These are phyloP conservation scores for Nothobranchius furzeri DNA, from an alignment of 2,113 vertebrate genomes.

Conservation along the genomic window DNA sequence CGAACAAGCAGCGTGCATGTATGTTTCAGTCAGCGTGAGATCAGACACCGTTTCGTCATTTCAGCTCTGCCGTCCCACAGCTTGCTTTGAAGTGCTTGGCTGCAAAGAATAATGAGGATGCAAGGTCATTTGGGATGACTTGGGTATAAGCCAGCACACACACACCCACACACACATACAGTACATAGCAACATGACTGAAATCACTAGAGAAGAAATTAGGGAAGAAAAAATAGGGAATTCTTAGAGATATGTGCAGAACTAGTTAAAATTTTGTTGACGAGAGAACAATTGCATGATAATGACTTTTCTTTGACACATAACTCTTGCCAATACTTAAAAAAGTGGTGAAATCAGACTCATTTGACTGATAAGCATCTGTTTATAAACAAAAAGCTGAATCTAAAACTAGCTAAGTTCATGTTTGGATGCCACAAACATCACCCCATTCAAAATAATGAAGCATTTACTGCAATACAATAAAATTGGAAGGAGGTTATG, in stretches of 20 bases:
- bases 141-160: slow-evolving; percentile 44
- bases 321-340: not conserved
- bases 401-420: slow-evolving; percentile 12
- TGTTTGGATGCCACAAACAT: slow-evolving; percentile 3
- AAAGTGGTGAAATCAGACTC: slow-evolving; percentile 2
- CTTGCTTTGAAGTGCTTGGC: slow-evolving; percentile 65
- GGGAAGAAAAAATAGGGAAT: not conserved
- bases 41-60: slow-evolving; percentile 66
- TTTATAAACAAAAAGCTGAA: slow-evolving; percentile 1
- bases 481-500: not conserved
- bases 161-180: not conserved
- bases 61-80: slow-evolving; percentile 54
- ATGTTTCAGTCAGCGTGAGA: slow-evolving; percentile 51
- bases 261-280: not conserved
- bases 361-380: slow-evolving; percentile 17
- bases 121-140: slow-evolving; percentile 75
- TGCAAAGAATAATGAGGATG: slow-evolving; percentile 72
- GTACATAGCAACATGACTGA: slow-evolving; percentile 1
- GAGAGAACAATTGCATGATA: slow-evolving; percentile 3
- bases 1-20: slow-evolving; percentile 28
- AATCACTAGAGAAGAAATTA: slow-evolving; percentile 21
- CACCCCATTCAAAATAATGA: not conserved
- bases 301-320: slow-evolving; percentile 13
- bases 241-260: not conserved
- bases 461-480: slow-evolving; percentile 1